A percentile compares a stretch with the other conserved stretches of the same genome.
These are phyloP conservation scores for Chrysolina americana DNA, from an alignment of 2,888 invertebrate genomes.

Conservation along the genomic window DNA sequence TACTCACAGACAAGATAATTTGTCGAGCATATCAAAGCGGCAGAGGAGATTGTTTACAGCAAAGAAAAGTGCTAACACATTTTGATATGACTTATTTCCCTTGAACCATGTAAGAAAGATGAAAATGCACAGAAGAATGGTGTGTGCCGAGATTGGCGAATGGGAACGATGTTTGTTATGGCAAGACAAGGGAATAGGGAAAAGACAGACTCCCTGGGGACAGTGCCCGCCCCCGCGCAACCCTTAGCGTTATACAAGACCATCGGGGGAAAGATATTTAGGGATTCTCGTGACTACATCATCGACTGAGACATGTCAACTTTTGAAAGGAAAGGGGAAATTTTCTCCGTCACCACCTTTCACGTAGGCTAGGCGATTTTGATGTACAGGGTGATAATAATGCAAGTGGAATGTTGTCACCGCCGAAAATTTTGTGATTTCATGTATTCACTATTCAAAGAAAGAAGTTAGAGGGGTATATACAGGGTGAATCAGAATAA, in stretches of 20 bases:
- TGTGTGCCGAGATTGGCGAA: conserved; percentile 66
- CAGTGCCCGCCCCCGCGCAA: conserved; percentile 64
- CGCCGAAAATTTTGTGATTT: not conserved
- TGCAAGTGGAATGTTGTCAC: not conserved
- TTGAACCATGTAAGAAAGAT: conserved; percentile 46
- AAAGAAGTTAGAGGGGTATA: too few relatives aligned
- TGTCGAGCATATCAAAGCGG: conserved; percentile 47
- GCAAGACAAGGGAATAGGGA: conserved; percentile 70
- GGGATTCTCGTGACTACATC: conserved; percentile 66
- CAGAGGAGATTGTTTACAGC: conserved; percentile 56
- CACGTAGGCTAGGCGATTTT: not conserved
- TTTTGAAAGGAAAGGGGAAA: conserved; percentile 48
- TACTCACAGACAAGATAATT: conserved; percentile 42
- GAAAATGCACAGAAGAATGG: conserved; percentile 63
- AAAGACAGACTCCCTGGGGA: conserved; percentile 78
- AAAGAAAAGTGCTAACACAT: conserved; percentile 61
- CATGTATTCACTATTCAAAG: too few relatives aligned
- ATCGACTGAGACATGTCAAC: conserved; percentile 64
- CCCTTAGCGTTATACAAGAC: conserved; percentile 64
- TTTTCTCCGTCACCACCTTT: conserved; percentile 35
- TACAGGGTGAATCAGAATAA: too few relatives aligned
- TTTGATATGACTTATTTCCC: conserved; percentile 53
- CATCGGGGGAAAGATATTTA: conserved; percentile 67
- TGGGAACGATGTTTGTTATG: conserved; percentile 67
- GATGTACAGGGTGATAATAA: not conserved